These are phyloP conservation scores for Macrosiphum euphorbiae DNA, from an alignment of 2,888 invertebrate species.

Conservation along the genomic window DNA sequence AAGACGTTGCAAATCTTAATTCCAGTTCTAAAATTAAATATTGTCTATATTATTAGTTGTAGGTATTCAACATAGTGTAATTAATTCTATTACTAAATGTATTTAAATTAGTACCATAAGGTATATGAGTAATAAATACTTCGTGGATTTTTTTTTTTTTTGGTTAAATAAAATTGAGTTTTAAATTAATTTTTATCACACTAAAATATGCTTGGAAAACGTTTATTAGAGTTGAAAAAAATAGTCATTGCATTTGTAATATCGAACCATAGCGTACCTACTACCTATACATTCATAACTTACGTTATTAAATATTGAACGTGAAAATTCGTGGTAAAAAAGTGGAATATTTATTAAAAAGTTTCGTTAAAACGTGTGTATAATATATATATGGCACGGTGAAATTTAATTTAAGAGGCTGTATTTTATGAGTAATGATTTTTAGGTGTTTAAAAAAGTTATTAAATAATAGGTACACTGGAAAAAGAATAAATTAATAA, in stretches of 20 bases:
- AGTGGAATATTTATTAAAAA: background rate
- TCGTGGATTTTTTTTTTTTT: background rate
- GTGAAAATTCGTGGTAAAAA: background rate
- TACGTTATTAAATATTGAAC: constrained; percentile 8
- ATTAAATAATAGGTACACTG: constrained; percentile 5
- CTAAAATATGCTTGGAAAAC: background rate
- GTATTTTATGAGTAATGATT: constrained; percentile 20
- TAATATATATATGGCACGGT: background rate
- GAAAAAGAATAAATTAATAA: constrained; percentile 36
- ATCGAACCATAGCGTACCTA: background rate
- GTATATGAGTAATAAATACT: background rate
- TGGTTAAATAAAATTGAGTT: background rate
- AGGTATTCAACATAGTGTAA: background rate
- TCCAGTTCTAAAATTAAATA: background rate
- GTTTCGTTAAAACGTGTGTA: background rate
- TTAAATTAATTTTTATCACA: background rate
- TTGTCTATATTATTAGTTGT: background rate
- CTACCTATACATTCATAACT: background rate
- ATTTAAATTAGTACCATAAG: background rate
- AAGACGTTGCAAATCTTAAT: background rate
- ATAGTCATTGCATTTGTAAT: background rate
- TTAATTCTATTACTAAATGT: background rate
- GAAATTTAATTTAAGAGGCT: constrained; percentile 33
- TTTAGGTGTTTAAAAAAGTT: constrained; percentile 34
- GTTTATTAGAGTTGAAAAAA: background rate